Percentiles rank a stretch among this genome's conserved stretches.
Conservation (phyloP, 2,113 vertebrate species). For the Tyto alba region DNA sequence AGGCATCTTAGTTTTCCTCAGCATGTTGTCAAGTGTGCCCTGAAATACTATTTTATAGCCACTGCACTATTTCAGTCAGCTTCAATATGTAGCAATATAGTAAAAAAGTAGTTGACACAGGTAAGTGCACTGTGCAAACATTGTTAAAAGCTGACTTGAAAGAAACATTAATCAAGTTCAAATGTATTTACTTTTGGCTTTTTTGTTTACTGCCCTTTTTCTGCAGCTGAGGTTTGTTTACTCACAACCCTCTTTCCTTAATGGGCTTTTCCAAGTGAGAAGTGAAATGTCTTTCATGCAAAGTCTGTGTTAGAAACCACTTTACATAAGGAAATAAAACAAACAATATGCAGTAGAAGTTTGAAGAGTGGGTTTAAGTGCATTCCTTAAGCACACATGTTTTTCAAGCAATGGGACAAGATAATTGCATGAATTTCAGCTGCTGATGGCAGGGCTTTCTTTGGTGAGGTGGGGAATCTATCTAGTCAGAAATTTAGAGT, state of each 20-base stretch:
- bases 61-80: background rate
- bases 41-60: background rate
- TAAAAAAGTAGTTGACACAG: background rate
- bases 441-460: background rate
- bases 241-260: background rate
- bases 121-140: background rate
- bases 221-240: background rate
- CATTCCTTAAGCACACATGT: rapidly evolving
- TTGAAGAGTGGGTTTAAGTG: background rate
- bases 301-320: background rate
- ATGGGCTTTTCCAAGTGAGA: conserved; percentile 24
- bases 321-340: background rate
- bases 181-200: background rate
- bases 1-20: background rate
- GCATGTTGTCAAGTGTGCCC: background rate
- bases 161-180: background rate
- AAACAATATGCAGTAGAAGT: background rate
- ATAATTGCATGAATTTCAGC: background rate
- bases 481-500: background rate
- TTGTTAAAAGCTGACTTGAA: background rate
- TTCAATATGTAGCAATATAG: background rate
- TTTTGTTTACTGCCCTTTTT: background rate
- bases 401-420: background rate
- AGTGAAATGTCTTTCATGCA: background rate
- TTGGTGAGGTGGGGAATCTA: background rate